Conservation (phyloP, 2,113 vertebrate genomes). For the Lathamus discolor region DNA sequence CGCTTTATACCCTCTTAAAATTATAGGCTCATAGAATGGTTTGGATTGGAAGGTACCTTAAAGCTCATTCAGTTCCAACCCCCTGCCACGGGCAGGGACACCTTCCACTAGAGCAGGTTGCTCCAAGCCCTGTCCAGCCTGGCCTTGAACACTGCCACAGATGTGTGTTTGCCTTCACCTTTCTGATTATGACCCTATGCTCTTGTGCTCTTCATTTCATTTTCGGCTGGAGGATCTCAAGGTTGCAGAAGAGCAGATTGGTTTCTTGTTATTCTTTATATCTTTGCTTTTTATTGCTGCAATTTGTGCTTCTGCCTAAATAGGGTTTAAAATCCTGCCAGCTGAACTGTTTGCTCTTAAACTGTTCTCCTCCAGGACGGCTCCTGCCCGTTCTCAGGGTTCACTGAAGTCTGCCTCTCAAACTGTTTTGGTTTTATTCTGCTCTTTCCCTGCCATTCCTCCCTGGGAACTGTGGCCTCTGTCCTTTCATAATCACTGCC, state of each 20-base stretch:
- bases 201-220: not conserved
- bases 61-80: not conserved
- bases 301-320: not conserved
- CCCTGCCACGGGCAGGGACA: not conserved
- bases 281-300: not conserved
- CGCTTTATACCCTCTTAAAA: not conserved
- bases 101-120: not conserved
- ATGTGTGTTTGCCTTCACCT: not conserved
- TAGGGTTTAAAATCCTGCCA: not conserved
- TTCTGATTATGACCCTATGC: not conserved
- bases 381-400: not conserved
- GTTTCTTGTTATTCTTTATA: not conserved
- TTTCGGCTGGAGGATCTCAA: not conserved
- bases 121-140: not conserved
- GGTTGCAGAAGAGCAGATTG: not conserved
- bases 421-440: not conserved
- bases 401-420: not conserved
- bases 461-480: not conserved
- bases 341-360: not conserved
- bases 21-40: not conserved
- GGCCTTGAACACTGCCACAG: not conserved
- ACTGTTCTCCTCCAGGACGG: not conserved
- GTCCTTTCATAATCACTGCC: not conserved
- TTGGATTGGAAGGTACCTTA: not conserved
- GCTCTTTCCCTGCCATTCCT: not conserved